A percentile compares a stretch with the other conserved stretches of the same genome.
Conservation (phyloP, 1,140 invertebrate genomes). For the Drosophila neocordata region DNA sequence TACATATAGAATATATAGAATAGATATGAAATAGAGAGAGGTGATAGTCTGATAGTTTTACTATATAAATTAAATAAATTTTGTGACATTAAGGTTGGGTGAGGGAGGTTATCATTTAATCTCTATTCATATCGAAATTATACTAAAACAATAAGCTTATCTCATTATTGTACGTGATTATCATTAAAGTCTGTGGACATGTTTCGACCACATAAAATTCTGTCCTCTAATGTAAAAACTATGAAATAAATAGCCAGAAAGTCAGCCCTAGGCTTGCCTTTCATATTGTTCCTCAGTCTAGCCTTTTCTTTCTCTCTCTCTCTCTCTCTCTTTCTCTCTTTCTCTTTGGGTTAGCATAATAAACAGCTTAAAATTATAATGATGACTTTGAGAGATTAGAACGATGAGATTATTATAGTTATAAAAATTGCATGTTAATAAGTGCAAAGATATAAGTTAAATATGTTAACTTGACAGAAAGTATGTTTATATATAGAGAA, state of each 20-base stretch:
- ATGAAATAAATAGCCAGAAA: slow-evolving; percentile 29
- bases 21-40: too few species aligned
- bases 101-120: too few species aligned
- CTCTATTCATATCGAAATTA: too few species aligned
- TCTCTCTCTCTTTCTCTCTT: background rate
- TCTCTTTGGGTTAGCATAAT: slow-evolving; percentile 36
- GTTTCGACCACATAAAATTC: slow-evolving; percentile 28
- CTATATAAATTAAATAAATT: too few species aligned
- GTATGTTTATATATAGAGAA: background rate
- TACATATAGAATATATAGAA: too few species aligned
- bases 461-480: slow-evolving; percentile 1
- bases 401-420: slow-evolving; percentile 8
- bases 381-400: slow-evolving; percentile 6
- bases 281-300: background rate
- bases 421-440: slow-evolving; percentile 24
- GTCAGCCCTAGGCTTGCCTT: background rate
- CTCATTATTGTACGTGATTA: slow-evolving; percentile 56
- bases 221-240: slow-evolving; percentile 47
- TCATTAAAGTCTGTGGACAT: slow-evolving; percentile 39
- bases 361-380: slow-evolving; percentile 28
- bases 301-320: background rate
- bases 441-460: slow-evolving; percentile 1
- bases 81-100: too few species aligned
- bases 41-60: too few species aligned
- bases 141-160: slow-evolving; percentile 8